Conservation (phyloP, 2,888 invertebrate species). For the Callinectes sapidus region DNA sequence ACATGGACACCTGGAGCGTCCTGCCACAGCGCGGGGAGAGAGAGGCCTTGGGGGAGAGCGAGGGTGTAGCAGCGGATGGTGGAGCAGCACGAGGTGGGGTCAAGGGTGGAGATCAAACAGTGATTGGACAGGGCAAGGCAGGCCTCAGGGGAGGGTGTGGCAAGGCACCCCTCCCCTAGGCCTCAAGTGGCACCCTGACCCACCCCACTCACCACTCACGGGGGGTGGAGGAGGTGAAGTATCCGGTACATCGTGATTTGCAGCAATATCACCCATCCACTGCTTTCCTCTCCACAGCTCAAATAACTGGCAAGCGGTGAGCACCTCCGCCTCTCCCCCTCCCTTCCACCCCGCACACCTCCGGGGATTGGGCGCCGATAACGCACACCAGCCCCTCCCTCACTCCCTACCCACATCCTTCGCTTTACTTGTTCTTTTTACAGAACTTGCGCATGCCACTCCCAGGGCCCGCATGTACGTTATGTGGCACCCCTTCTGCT, state of each 20-base stretch:
- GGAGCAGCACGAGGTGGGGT: background rate
- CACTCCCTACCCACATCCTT: background rate
- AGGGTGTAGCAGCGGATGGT: background rate
- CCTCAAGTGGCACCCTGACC: background rate
- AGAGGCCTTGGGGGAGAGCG: background rate
- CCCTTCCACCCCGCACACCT: background rate
- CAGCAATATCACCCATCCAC: background rate
- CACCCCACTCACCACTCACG: background rate
- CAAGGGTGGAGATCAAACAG: constrained; percentile 34
- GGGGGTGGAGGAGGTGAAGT: background rate
- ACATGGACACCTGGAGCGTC: background rate
- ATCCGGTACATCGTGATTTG: background rate
- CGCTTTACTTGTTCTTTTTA: background rate
- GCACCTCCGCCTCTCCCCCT: background rate
- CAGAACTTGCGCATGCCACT: background rate
- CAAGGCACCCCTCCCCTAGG: background rate
- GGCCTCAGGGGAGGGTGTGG: background rate
- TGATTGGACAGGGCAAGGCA: constrained; percentile 7
- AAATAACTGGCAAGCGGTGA: background rate
- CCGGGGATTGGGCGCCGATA: constrained; percentile 1
- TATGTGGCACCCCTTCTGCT: background rate
- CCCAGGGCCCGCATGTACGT: background rate
- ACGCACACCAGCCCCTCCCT: background rate
- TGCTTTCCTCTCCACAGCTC: background rate
- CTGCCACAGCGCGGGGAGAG: background rate